Conservation (phyloP, 2,888 invertebrate species). For the Sicus ferrugineus region DNA sequence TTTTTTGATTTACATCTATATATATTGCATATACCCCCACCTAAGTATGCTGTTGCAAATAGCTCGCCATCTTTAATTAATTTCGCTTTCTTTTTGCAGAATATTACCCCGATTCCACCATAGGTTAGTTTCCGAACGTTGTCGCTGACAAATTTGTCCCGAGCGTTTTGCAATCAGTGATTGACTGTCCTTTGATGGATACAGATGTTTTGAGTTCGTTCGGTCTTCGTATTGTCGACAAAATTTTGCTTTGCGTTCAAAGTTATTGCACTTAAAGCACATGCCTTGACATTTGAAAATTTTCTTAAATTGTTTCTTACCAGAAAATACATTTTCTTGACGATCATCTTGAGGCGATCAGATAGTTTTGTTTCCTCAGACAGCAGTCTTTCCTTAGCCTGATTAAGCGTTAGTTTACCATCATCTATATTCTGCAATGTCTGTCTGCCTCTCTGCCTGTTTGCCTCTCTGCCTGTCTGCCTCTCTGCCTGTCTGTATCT, state of each 20-base stretch:
- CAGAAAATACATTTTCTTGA: background rate
- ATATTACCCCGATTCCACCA: background rate
- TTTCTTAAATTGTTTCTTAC: slow-evolving; percentile 10
- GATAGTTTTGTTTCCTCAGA: background rate
- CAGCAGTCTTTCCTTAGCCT: background rate
- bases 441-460: too few relatives aligned
- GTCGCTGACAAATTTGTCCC: background rate
- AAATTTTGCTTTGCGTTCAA: background rate
- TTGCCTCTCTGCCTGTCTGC: too few relatives aligned
- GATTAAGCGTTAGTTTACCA: background rate
- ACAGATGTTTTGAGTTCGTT: background rate
- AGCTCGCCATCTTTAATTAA: background rate
- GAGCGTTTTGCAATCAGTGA: background rate
- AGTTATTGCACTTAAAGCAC: background rate
- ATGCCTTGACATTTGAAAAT: background rate
- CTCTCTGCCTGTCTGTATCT: too few relatives aligned
- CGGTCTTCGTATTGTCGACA: background rate
- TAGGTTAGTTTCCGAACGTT: too few relatives aligned
- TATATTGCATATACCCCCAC: too few relatives aligned
- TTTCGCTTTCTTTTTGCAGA: background rate
- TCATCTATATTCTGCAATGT: slow-evolving; percentile 12
- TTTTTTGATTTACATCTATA: too few relatives aligned
- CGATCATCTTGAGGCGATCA: background rate
- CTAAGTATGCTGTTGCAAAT: background rate
- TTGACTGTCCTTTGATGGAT: background rate